Evolutionary conservation across 2,113 vertebrate species (phyloP), one percentile per base, ranked within the genome.

Genomic region (Phyllostomus hastatus): DNA sequence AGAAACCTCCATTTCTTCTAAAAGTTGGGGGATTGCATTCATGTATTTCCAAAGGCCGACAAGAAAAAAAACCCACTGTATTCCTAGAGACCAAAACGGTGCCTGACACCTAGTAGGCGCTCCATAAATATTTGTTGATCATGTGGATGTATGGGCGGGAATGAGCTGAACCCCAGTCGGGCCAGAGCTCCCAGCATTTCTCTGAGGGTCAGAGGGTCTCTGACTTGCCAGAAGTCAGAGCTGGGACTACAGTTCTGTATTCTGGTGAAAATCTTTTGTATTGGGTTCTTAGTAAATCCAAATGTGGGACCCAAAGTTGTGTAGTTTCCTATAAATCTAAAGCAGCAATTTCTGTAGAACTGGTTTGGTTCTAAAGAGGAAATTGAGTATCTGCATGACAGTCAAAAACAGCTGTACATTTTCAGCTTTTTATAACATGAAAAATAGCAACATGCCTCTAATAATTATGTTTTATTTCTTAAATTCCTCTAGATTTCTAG

Each of bases 381-480:
- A 24, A 80, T 66, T 50, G 61, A 22, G 43, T 69, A 38, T 28
- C 43, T 94, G 16, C 38, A 41, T 67, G 67, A 92, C 66, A 38
- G 67, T 87, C 35, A 75, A 82, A 59, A 85, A 35, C 9, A 46
- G 57, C 41, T 94, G 19, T n/a, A 88, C 1, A 76, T 57, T 89
- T 96, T 92, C 91, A 81, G 76, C 61, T 92, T 92, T 90, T 87
- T 90, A 31, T 67, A 61, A 90, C 43, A 76, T 76, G 72, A 41
- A 54, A 88, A 95, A 50, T 35, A 86, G 64, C 50, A 48, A 5
- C 88, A 31, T 59, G 15, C 33, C 19, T 88, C 41, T 85, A 90
- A 72, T 11, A 92, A 61, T 88, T 64, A n/a, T 89, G 43, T 91
- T 85, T 88, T 73, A 73, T 85, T 48, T 91, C 43, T 48, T 41